Percentiles rank a stretch among this genome's conserved stretches.
Evolutionary conservation across 1,140 invertebrate species (phyloP).

Genomic region (Augochlora pura): DNA sequence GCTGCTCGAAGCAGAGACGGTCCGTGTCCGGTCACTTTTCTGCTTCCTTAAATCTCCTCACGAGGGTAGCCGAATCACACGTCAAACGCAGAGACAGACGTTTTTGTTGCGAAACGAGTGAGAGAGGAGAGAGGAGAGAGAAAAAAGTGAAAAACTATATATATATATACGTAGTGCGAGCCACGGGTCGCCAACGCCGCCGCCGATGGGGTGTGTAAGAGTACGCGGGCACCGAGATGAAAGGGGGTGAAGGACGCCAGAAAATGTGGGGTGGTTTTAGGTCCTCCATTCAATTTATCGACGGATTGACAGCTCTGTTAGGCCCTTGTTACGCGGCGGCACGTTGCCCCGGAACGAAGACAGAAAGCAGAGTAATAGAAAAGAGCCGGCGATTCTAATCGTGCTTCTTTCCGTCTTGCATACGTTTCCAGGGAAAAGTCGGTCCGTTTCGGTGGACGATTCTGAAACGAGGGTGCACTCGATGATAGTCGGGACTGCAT

Average conservation of each 20-base stretch:
- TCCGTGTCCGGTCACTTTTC: slow-evolving; percentile 56
- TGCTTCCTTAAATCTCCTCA: slow-evolving; percentile 62
- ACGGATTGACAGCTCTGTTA: slow-evolving; percentile 75
- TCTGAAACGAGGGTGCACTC: slow-evolving; percentile 9
- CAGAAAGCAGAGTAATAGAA: slow-evolving; percentile 24
- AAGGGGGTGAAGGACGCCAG: slow-evolving; percentile 63
- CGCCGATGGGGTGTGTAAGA: slow-evolving; percentile 63
- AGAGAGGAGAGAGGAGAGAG: background rate
- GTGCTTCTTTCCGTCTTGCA: slow-evolving; percentile 31
- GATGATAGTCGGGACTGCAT: background rate
- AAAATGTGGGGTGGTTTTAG: slow-evolving; percentile 71
- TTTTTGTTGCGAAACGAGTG: slow-evolving; percentile 56
- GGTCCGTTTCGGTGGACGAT: slow-evolving; percentile 28
- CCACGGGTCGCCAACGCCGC: slow-evolving; percentile 49
- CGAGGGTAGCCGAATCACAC: slow-evolving; percentile 61
- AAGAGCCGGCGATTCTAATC: slow-evolving; percentile 42
- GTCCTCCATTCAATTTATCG: slow-evolving; percentile 74
- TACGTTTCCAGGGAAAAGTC: slow-evolving; percentile 33
- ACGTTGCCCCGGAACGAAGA: slow-evolving; percentile 56
- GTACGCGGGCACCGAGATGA: slow-evolving; percentile 58
- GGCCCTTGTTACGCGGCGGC: slow-evolving; percentile 70
- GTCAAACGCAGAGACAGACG: slow-evolving; percentile 63
- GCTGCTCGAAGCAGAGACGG: background rate
- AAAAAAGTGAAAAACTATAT: slow-evolving; percentile 17
- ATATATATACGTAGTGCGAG: slow-evolving; percentile 39